These are phyloP conservation scores for Laothoe populi DNA, from an alignment of 2,888 invertebrate genomes.

Conservation along the genomic window DNA sequence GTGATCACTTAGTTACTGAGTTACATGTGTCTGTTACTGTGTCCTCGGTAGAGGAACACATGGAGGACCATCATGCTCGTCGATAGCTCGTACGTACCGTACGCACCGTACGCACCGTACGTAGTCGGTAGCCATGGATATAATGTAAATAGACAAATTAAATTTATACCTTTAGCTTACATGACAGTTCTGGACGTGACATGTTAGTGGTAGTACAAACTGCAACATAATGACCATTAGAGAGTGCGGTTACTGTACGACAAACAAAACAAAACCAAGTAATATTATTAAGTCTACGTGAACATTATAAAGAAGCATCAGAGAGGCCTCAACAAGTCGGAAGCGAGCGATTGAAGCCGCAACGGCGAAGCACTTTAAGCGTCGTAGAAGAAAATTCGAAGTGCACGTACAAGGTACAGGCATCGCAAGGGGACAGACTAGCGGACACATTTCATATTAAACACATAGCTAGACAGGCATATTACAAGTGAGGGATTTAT, in stretches of 20 bases:
- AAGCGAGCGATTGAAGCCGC: conserved; percentile 82
- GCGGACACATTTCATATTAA: conserved; percentile 2
- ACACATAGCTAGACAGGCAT: neutral
- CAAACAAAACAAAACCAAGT: conserved; percentile 83
- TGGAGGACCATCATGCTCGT: conserved; percentile 72
- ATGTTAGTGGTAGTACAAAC: conserved; percentile 85
- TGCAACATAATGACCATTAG: conserved; percentile 85
- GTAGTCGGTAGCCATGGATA: conserved; percentile 61
- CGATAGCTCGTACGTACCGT: conserved; percentile 36
- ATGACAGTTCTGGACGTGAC: conserved; percentile 85
- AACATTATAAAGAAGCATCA: conserved; percentile 80
- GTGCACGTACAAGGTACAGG: conserved; percentile 38
- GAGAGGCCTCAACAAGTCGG: conserved; percentile 78
- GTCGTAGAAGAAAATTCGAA: conserved; percentile 70
- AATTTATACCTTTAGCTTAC: conserved; percentile 84
- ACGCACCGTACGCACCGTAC: conserved; percentile 43
- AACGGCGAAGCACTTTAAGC: conserved; percentile 80
- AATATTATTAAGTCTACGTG: conserved; percentile 81
- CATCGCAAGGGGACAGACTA: neutral
- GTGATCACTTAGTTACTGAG: conserved; percentile 60
- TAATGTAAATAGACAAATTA: conserved; percentile 81
- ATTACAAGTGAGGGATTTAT: neutral
- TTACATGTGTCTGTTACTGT: conserved; percentile 48
- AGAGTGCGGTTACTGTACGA: conserved; percentile 85
- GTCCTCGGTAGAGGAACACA: conserved; percentile 61